Conservation (phyloP, 2,113 vertebrate genomes). For the Ciconia boyciana region DNA sequence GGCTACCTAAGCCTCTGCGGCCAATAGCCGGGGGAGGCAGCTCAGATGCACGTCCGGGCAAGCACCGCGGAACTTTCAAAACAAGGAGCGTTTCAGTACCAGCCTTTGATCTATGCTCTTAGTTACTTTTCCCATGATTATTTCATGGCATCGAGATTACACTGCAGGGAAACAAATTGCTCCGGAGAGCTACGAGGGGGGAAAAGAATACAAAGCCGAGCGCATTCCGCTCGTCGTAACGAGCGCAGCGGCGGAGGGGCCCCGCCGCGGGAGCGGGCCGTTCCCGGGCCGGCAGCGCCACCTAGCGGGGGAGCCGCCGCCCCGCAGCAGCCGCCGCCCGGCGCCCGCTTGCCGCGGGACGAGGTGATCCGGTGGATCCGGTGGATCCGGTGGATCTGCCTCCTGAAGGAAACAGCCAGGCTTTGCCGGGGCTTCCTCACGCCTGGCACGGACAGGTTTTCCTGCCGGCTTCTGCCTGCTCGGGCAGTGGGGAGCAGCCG, state of each 20-base stretch:
- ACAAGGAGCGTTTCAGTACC: accelerated
- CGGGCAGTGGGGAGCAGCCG: not conserved
- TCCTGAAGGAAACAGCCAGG: accelerated
- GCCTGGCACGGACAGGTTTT: accelerated
- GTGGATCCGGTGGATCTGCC: not conserved
- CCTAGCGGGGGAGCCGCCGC: not conserved
- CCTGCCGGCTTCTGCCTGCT: not conserved
- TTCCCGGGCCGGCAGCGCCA: not conserved
- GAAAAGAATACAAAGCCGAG: too few relatives aligned
- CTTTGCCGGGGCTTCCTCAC: accelerated
- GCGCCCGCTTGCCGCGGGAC: too few relatives aligned
- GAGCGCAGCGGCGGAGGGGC: not conserved
- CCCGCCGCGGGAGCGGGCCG: not conserved
- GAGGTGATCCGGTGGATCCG: not conserved
- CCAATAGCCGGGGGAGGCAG: accelerated
- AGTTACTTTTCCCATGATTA: not conserved
- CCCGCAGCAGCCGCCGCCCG: not conserved
- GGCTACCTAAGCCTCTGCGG: not conserved
- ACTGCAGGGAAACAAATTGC: accelerated
- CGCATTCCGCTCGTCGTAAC: not conserved
- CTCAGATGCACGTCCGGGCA: accelerated
- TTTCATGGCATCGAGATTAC: not conserved
- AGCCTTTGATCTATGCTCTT: not conserved
- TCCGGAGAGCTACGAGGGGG: not conserved
- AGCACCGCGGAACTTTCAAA: accelerated